Evolutionary conservation across 2,888 invertebrate species (phyloP).

Genomic region (Ophioninae sp.): DNA sequence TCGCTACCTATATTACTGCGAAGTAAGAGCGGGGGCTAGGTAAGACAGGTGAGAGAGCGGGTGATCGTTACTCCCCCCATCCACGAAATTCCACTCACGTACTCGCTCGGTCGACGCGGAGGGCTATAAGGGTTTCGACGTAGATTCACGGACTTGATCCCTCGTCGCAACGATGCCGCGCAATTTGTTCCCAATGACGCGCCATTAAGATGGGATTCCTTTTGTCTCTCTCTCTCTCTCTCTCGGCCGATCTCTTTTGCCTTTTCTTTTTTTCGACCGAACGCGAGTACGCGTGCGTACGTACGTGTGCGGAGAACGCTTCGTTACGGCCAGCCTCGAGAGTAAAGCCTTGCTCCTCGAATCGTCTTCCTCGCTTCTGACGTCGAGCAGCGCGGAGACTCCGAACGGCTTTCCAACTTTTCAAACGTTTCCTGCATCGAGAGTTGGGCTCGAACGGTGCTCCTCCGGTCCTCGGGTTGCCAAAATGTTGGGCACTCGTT

Average conservation of each 20-base stretch:
- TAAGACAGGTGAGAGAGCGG: constrained; percentile 50
- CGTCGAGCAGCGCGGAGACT: constrained; percentile 37
- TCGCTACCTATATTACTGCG: background rate
- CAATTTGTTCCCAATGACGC: constrained; percentile 73
- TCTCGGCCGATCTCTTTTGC: background rate
- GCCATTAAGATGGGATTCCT: constrained; percentile 72
- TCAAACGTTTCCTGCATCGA: constrained; percentile 66
- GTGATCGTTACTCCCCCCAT: constrained; percentile 45
- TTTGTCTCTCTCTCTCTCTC: constrained; percentile 59
- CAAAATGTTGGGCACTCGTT: constrained; percentile 18
- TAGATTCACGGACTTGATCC: constrained; percentile 40
- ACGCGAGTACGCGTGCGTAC: background rate
- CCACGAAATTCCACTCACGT: constrained; percentile 74
- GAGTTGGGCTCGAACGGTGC: constrained; percentile 58
- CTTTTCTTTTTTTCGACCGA: background rate
- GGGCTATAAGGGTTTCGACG: constrained; percentile 28
- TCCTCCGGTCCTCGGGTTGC: constrained; percentile 42
- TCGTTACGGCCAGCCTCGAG: background rate
- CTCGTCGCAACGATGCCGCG: constrained; percentile 65
- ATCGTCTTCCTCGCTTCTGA: constrained; percentile 13
- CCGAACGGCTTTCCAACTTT: constrained; percentile 67
- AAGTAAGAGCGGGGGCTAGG: constrained; percentile 41
- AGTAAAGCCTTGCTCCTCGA: constrained; percentile 24
- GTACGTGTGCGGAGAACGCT: background rate
- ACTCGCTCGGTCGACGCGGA: constrained; percentile 67